Conservation (phyloP, 1,140 invertebrate species). For the Bathynomus jamesi region DNA sequence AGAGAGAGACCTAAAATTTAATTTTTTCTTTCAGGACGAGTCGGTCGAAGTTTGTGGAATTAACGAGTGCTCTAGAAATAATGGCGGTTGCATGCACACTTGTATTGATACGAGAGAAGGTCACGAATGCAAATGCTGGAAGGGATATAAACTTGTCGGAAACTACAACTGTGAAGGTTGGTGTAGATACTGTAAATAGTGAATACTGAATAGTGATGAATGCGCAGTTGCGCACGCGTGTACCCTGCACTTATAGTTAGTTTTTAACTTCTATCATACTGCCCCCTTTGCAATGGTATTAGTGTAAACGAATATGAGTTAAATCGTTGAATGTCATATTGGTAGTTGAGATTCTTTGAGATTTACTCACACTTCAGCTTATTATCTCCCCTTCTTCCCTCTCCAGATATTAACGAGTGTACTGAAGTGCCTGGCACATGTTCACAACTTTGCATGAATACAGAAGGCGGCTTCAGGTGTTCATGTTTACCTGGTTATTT, state of each 20-base stretch:
- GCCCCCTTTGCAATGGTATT: too few species aligned
- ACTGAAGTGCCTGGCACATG: conserved; percentile 59
- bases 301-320: too few species aligned
- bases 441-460: conserved; percentile 75
- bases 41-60: conserved; percentile 57
- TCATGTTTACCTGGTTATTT: conserved; percentile 68
- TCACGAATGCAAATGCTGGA: conserved; percentile 66
- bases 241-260: too few species aligned
- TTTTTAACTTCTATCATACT: too few species aligned
- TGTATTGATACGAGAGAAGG: conserved; percentile 68
- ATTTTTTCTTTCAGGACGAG: conserved; percentile 63
- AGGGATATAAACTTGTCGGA: conserved; percentile 62
- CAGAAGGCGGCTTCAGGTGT: conserved; percentile 69
- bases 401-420: conserved; percentile 74
- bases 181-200: conserved; percentile 13
- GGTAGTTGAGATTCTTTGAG: too few species aligned
- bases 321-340: too few species aligned
- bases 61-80: conserved; percentile 69
- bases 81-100: conserved; percentile 74
- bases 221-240: too few species aligned
- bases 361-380: not conserved
- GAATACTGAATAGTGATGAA: not conserved
- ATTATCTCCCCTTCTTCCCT: conserved; percentile 43
- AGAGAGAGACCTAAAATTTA: too few species aligned
- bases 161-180: conserved; percentile 70